These are phyloP conservation scores for Epinephelus moara DNA, from an alignment of 2,113 vertebrate genomes.

Conservation along the genomic window DNA sequence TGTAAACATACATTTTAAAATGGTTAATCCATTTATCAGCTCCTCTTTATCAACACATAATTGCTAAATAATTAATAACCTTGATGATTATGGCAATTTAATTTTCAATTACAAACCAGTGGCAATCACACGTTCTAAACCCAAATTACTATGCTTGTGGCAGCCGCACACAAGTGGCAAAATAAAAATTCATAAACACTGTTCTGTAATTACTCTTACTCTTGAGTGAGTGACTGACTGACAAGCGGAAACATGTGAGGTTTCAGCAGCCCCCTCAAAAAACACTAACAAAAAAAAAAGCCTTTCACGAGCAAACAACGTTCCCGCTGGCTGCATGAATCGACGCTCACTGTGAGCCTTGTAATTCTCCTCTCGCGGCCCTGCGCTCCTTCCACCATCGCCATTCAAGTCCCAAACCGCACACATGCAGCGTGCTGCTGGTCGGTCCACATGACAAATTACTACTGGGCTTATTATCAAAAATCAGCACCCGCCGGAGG, in stretches of 20 bases:
- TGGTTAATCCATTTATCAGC: constrained; percentile 18
- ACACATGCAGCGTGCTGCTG: constrained; percentile 72
- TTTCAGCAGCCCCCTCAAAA: constrained; percentile 33
- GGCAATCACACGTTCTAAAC: constrained; percentile 7
- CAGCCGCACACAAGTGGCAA: constrained; percentile 21
- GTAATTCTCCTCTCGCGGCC: constrained; percentile 48
- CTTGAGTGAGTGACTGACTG: constrained; percentile 49
- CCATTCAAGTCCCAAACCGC: constrained; percentile 69
- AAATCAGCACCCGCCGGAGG: constrained; percentile 71
- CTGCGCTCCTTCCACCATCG: constrained; percentile 58
- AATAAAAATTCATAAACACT: constrained; percentile 42
- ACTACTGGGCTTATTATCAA: constrained; percentile 81
- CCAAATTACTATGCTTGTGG: constrained; percentile 7
- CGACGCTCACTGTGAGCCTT: constrained; percentile 68
- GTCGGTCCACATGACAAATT: constrained; percentile 76
- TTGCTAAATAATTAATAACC: constrained; percentile 37
- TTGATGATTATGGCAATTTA: constrained; percentile 39
- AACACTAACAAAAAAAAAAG: constrained; percentile 61
- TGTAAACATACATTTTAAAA: constrained; percentile 8
- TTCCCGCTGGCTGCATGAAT: constrained; percentile 81
- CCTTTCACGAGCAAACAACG: constrained; percentile 62
- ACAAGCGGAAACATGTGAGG: constrained; percentile 29
- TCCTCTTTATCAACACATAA: constrained; percentile 18
- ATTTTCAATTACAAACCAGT: constrained; percentile 34
- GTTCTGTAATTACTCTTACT: constrained; percentile 49